phyloP scores from a whole-genome alignment of 2,888 invertebrate species.

The Chymomyza amoena region DNA sequence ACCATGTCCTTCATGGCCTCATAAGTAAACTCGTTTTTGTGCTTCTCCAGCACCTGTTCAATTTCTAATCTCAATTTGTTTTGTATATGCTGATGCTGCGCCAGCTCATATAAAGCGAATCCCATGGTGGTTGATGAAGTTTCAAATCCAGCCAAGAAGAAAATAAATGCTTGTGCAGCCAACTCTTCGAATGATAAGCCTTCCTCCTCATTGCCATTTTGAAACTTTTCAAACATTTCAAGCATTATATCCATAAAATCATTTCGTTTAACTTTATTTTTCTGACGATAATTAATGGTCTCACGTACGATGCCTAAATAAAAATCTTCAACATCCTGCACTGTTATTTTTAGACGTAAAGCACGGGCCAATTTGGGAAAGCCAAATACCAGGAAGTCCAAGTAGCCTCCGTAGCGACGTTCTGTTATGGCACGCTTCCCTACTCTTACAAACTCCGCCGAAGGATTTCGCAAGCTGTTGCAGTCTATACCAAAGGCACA shows the following conservation, averaged over 20 bases:
- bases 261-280: conserved; percentile 77
- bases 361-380: conserved; percentile 39
- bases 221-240: conserved; percentile 79
- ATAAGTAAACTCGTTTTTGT: conserved; percentile 49
- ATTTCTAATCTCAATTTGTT: conserved; percentile 42
- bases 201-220: conserved; percentile 71
- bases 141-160: conserved; percentile 81
- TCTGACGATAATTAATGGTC: conserved; percentile 19
- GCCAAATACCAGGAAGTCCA: conserved; percentile 29
- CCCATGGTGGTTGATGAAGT: conserved; percentile 82
- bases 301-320: conserved; percentile 64
- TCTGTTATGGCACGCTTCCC: conserved; percentile 50
- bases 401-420: conserved; percentile 29
- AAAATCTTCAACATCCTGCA: conserved; percentile 70
- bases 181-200: conserved; percentile 50
- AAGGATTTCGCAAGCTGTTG: conserved; percentile 74
- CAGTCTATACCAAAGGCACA: conserved; percentile 78
- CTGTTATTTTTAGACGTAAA: conserved; percentile 28
- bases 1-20: conserved; percentile 59
- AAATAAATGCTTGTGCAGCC: conserved; percentile 57
- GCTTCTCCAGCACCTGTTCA: conserved; percentile 37
- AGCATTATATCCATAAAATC: conserved; percentile 81
- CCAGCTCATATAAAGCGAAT: conserved; percentile 72
- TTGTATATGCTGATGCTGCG: conserved; percentile 47
- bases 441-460: conserved; percentile 66